Evolutionary conservation across 2,888 invertebrate genomes (phyloP).

Genomic region (Lymantria monacha): DNA sequence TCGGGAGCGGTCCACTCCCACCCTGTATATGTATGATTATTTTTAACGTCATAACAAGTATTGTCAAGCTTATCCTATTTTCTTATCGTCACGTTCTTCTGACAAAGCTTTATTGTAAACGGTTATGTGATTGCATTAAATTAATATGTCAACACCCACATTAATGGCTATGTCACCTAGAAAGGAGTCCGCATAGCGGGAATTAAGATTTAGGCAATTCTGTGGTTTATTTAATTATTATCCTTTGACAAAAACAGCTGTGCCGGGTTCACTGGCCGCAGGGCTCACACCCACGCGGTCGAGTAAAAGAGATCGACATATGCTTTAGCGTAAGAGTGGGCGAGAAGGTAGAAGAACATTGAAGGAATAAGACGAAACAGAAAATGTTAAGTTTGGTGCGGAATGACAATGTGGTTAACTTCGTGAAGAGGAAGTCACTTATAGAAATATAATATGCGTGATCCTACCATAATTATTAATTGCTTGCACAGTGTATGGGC

Average conservation of each 20-base stretch:
- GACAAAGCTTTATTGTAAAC: background rate
- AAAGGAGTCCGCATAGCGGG: too few species aligned
- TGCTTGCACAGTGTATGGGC: background rate
- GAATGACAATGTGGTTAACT: conserved; percentile 47
- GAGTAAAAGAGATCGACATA: conserved; percentile 37
- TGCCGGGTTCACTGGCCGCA: conserved; percentile 58
- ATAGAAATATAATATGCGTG: conserved; percentile 6
- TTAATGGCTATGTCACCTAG: background rate
- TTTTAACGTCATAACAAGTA: too few species aligned
- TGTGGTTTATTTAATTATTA: conserved; percentile 27
- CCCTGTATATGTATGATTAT: too few species aligned
- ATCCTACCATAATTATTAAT: background rate
- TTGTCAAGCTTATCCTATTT: background rate
- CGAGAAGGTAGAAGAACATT: conserved; percentile 37
- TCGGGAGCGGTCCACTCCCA: too few species aligned
- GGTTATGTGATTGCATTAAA: background rate
- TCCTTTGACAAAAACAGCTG: conserved; percentile 60
- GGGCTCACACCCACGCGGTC: conserved; percentile 49
- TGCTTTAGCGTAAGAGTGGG: conserved; percentile 19
- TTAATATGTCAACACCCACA: background rate
- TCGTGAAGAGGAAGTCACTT: conserved; percentile 19
- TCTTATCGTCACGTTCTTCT: background rate
- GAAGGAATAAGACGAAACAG: conserved; percentile 43
- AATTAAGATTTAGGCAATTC: background rate
- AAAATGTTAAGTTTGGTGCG: conserved; percentile 42